Evolutionary conservation across 1,140 invertebrate genomes (phyloP).

Genomic region (Polypedilum pembai): DNA sequence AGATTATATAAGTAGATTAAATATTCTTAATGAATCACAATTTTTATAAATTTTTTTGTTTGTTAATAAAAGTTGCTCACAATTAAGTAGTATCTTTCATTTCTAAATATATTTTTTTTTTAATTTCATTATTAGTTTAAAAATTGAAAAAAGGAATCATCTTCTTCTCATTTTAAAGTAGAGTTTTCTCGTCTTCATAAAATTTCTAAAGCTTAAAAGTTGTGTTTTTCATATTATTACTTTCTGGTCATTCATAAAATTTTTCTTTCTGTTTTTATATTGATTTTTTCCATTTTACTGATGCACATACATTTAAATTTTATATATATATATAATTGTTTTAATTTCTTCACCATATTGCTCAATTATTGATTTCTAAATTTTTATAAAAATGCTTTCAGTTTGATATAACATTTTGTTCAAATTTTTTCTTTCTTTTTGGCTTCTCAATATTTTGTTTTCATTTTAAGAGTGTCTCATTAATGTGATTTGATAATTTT

Average conservation of each 20-base stretch:
- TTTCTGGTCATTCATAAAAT: not conserved
- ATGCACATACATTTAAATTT: constrained; percentile 1
- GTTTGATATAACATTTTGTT: not conserved
- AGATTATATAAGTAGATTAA: not conserved
- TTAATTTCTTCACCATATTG: not conserved
- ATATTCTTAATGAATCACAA: not conserved
- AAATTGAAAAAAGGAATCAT: not conserved
- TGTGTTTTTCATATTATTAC: not conserved
- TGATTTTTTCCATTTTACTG: not conserved
- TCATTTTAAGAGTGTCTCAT: constrained; percentile 12
- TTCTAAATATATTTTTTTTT: not conserved
- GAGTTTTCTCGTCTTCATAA: not conserved
- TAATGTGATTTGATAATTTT: not conserved
- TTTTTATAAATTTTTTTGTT: not conserved
- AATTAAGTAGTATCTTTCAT: not conserved
- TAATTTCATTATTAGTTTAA: not conserved
- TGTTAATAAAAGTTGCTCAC: not conserved
- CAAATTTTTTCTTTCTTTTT: not conserved
- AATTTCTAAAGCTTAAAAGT: constrained; percentile 19
- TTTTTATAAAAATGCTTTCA: not conserved
- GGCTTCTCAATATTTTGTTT: not conserved
- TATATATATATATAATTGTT: not conserved
- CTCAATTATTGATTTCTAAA: not conserved
- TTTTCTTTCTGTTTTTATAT: not conserved
- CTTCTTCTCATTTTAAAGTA: not conserved